These are phyloP conservation scores for Percopsis transmontana DNA, from an alignment of 2,113 vertebrate genomes.

Conservation along the genomic window DNA sequence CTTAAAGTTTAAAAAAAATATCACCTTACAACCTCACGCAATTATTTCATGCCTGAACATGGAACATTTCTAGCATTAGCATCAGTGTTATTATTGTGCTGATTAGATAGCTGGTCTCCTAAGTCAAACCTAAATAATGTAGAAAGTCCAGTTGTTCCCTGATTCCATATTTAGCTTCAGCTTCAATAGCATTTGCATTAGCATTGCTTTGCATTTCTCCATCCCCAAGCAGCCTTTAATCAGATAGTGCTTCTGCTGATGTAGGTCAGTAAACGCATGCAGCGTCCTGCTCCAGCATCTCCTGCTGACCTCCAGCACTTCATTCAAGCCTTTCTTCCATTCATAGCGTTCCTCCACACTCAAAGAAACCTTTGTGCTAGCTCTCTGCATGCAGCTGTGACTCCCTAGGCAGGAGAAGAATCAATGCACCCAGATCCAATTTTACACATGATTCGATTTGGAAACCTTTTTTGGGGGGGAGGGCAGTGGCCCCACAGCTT, in stretches of 20 bases:
- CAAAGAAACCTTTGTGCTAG: slow-evolving; percentile 39
- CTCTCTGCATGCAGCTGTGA: neutral
- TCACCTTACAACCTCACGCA: too few relatives aligned
- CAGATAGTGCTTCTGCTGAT: slow-evolving; percentile 36
- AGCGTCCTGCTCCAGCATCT: slow-evolving; percentile 5
- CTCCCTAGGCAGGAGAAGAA: slow-evolving; percentile 15
- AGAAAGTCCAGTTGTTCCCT: too few relatives aligned
- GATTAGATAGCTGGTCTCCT: too few relatives aligned
- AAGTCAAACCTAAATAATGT: too few relatives aligned
- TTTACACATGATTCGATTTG: slow-evolving; percentile 47
- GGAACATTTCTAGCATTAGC: too few relatives aligned
- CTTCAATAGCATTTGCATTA: neutral
- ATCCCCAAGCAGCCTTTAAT: slow-evolving; percentile 19
- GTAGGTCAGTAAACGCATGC: slow-evolving; percentile 25
- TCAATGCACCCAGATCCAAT: slow-evolving; percentile 44
- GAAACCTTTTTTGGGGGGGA: slow-evolving; percentile 7
- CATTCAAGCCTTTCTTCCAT: slow-evolving; percentile 13
- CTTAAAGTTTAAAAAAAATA: too few relatives aligned
- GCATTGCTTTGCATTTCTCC: neutral
- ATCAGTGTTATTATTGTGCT: too few relatives aligned
- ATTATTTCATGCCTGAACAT: too few relatives aligned
- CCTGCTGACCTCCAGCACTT: slow-evolving; percentile 20
- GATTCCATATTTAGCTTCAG: too few relatives aligned
- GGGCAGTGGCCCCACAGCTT: slow-evolving; percentile 9
- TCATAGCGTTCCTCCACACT: slow-evolving; percentile 1